Percentiles rank a stretch among this genome's conserved stretches.
phyloP scores from a whole-genome alignment of 2,113 vertebrate species.

The Cacatua alba region DNA sequence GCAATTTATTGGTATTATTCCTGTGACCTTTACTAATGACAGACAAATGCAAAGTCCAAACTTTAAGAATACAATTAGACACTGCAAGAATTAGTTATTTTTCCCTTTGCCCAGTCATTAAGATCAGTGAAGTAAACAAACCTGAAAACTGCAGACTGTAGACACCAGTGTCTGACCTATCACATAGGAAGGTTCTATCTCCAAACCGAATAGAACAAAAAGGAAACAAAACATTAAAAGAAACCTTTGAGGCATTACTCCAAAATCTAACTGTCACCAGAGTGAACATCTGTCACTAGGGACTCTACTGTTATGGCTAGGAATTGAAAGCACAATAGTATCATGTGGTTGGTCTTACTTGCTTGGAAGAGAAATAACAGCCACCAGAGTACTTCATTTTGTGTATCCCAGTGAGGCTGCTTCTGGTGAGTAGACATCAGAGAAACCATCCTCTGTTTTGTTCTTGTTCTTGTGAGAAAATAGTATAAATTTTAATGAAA shows the following conservation, averaged over 20 bases:
- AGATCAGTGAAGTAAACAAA: neutral
- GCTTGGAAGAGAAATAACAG: neutral
- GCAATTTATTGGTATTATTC: neutral
- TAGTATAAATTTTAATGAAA: neutral
- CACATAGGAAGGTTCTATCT: neutral
- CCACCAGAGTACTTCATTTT: neutral
- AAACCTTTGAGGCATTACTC: neutral
- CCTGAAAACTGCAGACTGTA: neutral
- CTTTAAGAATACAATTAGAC: neutral
- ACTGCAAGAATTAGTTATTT: neutral
- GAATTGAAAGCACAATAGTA: neutral
- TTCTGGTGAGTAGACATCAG: neutral
- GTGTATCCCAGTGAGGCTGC: neutral
- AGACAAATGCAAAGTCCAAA: neutral
- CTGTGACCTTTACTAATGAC: neutral
- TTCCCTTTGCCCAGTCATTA: neutral
- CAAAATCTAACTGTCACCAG: neutral
- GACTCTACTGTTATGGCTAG: neutral
- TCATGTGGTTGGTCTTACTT: neutral
- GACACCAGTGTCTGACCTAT: neutral
- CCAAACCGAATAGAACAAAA: neutral
- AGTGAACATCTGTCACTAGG: neutral
- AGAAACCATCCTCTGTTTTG: neutral
- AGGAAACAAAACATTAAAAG: neutral
- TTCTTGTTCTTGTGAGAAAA: neutral